phyloP scores from a whole-genome alignment of 2,888 invertebrate genomes.

The Conomelus anceps region DNA sequence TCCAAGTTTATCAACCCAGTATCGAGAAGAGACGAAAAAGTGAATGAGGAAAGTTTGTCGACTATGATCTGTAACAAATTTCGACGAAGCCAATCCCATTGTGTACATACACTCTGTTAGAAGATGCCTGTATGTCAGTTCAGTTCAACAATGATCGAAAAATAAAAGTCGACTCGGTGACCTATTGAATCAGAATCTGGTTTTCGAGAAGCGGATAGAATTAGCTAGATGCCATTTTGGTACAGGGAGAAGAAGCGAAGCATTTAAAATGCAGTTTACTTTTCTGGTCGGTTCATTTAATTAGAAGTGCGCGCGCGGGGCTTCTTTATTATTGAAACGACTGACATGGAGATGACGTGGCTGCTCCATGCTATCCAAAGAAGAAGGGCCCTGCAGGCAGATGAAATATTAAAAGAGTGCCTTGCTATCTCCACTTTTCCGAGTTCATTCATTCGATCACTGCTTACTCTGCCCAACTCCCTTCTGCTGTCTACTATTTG shows the following conservation, averaged over 20 bases:
- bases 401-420: background rate
- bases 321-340: constrained; percentile 33
- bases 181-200: background rate
- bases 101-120: too few relatives aligned
- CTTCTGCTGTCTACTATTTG: background rate
- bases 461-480: background rate
- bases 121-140: too few relatives aligned
- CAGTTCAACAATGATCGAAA: too few relatives aligned
- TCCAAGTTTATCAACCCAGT: too few relatives aligned
- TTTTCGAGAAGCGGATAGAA: background rate
- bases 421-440: background rate
- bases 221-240: background rate
- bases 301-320: constrained; percentile 29
- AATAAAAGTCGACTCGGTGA: background rate
- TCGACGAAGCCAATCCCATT: too few relatives aligned
- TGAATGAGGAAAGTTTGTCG: too few relatives aligned
- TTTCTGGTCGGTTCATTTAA: constrained; percentile 37
- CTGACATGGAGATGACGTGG: background rate
- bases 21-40: too few relatives aligned
- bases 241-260: constrained; percentile 29
- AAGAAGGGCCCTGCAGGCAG: constrained; percentile 14
- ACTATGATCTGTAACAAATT: too few relatives aligned
- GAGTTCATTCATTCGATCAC: background rate
- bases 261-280: constrained; percentile 36
- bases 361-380: constrained; percentile 22